Conservation (phyloP, 2,113 vertebrate genomes). For the Ammodytes marinus region DNA sequence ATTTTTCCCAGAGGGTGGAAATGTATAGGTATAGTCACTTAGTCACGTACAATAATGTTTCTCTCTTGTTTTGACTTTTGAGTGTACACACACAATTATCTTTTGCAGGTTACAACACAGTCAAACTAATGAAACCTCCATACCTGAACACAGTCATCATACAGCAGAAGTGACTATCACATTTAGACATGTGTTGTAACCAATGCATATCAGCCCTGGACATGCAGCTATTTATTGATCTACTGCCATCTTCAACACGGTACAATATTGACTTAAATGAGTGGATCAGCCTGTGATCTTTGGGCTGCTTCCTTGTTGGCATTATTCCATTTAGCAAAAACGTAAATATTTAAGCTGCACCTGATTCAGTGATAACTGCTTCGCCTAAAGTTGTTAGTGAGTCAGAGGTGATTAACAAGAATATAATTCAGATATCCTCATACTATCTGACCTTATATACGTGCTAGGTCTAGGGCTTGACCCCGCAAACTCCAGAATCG, state of each 20-base stretch:
- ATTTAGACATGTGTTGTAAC: not conserved
- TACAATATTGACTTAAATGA: not conserved
- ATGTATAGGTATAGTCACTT: not conserved
- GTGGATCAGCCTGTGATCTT: slow-evolving; percentile 12
- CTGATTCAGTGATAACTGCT: not conserved
- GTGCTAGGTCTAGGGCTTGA: not conserved
- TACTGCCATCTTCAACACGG: not conserved
- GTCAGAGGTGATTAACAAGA: not conserved
- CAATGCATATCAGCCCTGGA: not conserved
- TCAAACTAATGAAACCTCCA: too few relatives aligned
- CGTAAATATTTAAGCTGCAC: not conserved
- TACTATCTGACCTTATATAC: not conserved
- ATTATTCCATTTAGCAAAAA: not conserved
- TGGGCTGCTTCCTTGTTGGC: not conserved
- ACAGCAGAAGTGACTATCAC: not conserved
- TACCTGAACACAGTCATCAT: not conserved
- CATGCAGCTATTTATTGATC: not conserved
- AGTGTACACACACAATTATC: not conserved
- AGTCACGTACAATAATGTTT: not conserved
- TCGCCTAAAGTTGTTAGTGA: not conserved
- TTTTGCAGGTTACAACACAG: not conserved
- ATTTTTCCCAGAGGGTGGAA: slow-evolving; percentile 5
- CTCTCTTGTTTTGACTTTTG: not conserved
- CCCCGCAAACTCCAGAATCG: slow-evolving; percentile 23
- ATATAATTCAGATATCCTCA: not conserved